These are phyloP conservation scores for Drosophila insularis DNA, from an alignment of 1,140 invertebrate genomes.

Conservation along the genomic window DNA sequence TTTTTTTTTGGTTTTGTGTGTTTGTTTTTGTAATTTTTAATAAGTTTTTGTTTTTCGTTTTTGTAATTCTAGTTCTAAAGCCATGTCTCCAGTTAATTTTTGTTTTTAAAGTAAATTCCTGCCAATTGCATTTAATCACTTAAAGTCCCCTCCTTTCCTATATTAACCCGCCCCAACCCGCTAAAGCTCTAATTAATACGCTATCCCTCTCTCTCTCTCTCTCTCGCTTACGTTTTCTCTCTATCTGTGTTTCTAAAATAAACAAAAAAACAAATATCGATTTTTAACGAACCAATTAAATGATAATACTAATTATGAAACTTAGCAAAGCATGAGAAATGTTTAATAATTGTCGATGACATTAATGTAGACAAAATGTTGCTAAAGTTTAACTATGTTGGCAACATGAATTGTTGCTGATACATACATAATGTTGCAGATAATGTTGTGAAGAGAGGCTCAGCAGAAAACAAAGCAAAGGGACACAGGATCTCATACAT, in stretches of 20 bases:
- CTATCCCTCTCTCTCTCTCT: neutral
- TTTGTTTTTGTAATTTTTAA: neutral
- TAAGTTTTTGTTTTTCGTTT: neutral
- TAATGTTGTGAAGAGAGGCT: neutral
- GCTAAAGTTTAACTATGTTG: neutral
- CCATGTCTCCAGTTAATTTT: constrained; percentile 3
- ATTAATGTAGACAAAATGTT: neutral
- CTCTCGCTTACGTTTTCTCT: neutral
- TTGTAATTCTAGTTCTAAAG: constrained; percentile 32
- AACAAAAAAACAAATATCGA: neutral
- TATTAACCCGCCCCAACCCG: constrained; percentile 41
- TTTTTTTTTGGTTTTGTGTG: neutral
- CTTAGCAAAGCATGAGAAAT: neutral
- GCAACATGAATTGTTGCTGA: neutral
- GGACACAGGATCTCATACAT: neutral
- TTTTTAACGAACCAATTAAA: neutral
- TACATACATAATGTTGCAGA: neutral
- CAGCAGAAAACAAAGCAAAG: neutral
- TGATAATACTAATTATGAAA: neutral
- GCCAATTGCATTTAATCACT: constrained; percentile 28
- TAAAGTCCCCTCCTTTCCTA: neutral
- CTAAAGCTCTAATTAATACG: constrained; percentile 9
- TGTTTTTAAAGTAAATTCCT: neutral
- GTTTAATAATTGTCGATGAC: neutral
- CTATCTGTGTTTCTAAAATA: neutral